phyloP scores from a whole-genome alignment of 1,140 invertebrate genomes.

The Caenorhabditis tropicalis region DNA sequence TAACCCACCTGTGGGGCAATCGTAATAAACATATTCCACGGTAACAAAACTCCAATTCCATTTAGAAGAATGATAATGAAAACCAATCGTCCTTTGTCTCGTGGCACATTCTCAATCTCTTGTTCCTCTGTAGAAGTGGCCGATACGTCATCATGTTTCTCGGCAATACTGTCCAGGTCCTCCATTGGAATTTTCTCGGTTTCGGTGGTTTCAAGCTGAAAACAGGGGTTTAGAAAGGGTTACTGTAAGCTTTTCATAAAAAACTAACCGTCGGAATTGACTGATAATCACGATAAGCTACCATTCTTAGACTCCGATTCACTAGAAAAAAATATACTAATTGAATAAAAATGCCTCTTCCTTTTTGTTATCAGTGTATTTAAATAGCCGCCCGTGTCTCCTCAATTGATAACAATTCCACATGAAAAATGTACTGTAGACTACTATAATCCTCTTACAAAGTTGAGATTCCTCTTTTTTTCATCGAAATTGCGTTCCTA shows the following conservation, averaged over 20 bases:
- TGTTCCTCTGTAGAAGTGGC: too few species aligned
- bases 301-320: background rate
- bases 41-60: constrained; percentile 51
- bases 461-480: too few species aligned
- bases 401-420: too few species aligned
- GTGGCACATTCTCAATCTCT: background rate
- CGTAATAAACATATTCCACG: constrained; percentile 56
- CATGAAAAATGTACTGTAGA: too few species aligned
- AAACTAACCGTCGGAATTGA: background rate
- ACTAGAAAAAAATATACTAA: too few species aligned
- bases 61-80: constrained; percentile 45
- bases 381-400: too few species aligned
- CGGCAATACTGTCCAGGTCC: background rate
- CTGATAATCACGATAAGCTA: background rate
- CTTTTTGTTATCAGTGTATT: too few species aligned
- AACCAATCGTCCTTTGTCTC: constrained; percentile 27
- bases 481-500: too few species aligned
- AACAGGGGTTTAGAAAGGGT: background rate
- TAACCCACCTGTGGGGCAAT: constrained; percentile 46
- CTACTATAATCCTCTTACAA: too few species aligned
- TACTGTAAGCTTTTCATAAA: too few species aligned
- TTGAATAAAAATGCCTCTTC: too few species aligned
- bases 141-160: background rate
- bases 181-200: background rate
- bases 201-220: background rate